Evolutionary conservation across 1,140 invertebrate genomes (phyloP), one percentile per base, ranked within the genome.

Genomic region (Eurytemora carolleeae): DNA sequence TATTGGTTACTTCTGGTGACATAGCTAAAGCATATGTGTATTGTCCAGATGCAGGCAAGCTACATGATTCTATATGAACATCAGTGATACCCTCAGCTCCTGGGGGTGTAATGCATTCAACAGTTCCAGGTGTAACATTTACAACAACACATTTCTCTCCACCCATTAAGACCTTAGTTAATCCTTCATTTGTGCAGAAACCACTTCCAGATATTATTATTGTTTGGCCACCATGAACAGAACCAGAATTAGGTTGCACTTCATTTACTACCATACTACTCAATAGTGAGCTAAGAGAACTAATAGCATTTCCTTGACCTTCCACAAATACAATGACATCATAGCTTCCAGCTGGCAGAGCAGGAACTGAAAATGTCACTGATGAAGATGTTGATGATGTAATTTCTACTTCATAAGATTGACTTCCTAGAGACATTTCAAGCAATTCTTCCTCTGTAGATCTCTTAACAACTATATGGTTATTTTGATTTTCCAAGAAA

Each of bases 21-120:
- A n/a, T 12, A 44, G 31, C 7, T 12, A 12, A 7, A 12, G 31
- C 7, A n/a, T 44, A 44, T 12, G 31, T 44, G n/a, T 44, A 44
- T 44, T 44, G 31, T n/a, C n/a, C n/a, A n/a, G n/a, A n/a, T n/a
- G n/a, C n/a, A n/a, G n/a, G n/a, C n/a, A n/a, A n/a, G n/a, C n/a
- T n/a, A n/a, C n/a, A n/a, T n/a, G n/a, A n/a, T n/a, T n/a, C n/a
- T n/a, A n/a, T n/a, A n/a, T n/a, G n/a, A n/a, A n/a, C n/a, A n/a
- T n/a, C 31, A 44, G 31, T 44, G n/a, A 44, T n/a, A 12, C 7
- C 23, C 7, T 31, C 44, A 18, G 24, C 19, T 7, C 21, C 23
- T n/a, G 64, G 15, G 17, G 58, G n/a, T 21, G 64, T 65, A 44
- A 31, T n/a, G 53, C 64, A 65, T 57, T 52, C 59, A 24, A 65